Conservation (phyloP, 2,113 vertebrate genomes). For the Rallus limicola region DNA sequence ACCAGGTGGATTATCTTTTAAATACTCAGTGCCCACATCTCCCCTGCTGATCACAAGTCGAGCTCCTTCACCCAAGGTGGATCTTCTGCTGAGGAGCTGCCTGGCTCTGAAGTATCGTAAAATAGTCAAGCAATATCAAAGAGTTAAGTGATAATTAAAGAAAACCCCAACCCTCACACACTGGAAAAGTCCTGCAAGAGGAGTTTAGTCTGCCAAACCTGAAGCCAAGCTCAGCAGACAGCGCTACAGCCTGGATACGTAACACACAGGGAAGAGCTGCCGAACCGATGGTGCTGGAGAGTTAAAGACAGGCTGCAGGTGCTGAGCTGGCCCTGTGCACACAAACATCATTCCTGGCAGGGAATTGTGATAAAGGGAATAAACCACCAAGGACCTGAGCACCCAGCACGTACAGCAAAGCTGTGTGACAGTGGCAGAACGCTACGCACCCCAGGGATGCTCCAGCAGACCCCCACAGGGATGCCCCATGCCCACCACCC, state of each 20-base stretch:
- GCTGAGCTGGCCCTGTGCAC: background rate
- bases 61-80: background rate
- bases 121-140: background rate
- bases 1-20: background rate
- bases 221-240: too few species aligned
- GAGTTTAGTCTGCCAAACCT: background rate
- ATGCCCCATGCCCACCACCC: background rate
- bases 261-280: background rate
- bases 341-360: accelerated
- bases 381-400: background rate
- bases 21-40: too few species aligned
- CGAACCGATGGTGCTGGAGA: accelerated
- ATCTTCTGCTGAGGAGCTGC: background rate
- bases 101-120: background rate
- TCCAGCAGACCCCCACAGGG: too few species aligned
- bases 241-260: accelerated
- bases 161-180: too few species aligned
- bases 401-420: accelerated
- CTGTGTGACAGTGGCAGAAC: accelerated
- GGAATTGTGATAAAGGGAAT: too few species aligned
- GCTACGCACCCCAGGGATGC: accelerated
- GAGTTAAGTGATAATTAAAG: background rate
- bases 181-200: background rate
- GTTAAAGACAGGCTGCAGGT: accelerated
- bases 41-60: background rate